Percentiles rank a stretch among this genome's conserved stretches.
Conservation (phyloP, 2,797 vertebrate species). For the Astyanax mexicanus region DNA sequence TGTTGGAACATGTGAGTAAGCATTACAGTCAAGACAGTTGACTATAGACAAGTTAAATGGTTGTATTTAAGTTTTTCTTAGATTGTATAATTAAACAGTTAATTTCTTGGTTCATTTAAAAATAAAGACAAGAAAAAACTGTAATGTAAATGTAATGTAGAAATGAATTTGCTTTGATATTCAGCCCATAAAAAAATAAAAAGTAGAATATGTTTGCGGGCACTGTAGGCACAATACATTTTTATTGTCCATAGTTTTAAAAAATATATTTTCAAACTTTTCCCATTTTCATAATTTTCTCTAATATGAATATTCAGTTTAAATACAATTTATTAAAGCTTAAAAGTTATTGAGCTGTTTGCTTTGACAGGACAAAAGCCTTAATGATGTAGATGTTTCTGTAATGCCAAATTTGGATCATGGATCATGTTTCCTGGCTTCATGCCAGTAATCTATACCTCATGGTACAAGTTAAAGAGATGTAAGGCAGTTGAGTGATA, state of each 20-base stretch:
- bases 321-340: not conserved
- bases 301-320: no score
- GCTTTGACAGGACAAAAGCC: not conserved
- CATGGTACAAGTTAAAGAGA: conserved; percentile 11
- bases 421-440: conserved; percentile 8
- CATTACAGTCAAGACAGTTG: not conserved
- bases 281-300: no score
- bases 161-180: not conserved
- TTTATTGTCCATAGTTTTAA: no score
- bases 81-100: not conserved
- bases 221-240: not conserved
- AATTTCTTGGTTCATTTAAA: not conserved
- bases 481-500: not conserved
- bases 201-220: not conserved
- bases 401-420: not conserved
- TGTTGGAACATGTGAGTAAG: not conserved
- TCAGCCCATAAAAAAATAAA: not conserved
- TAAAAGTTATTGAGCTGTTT: not conserved
- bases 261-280: no score
- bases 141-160: not conserved
- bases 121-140: not conserved
- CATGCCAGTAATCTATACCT: not conserved
- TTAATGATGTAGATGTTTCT: not conserved
- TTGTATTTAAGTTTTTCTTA: not conserved
- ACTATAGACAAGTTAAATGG: not conserved